phyloP scores from a whole-genome alignment of 2,797 vertebrate genomes.

The Sylvilagus floridanus region DNA sequence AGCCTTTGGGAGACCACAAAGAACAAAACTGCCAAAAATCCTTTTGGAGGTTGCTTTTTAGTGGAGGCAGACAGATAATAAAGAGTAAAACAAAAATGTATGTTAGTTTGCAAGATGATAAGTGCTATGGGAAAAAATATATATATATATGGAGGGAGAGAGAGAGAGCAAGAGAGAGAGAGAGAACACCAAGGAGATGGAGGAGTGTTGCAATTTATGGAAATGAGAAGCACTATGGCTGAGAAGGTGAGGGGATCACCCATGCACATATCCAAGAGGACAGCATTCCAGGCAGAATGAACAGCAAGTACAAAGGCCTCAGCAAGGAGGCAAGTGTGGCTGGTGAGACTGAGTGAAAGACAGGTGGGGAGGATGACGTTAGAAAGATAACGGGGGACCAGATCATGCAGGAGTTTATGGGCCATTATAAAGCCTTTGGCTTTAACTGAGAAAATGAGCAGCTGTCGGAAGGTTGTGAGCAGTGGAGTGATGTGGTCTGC shows the following conservation, averaged over 20 bases:
- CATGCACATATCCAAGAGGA: neutral
- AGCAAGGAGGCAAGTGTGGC: conserved; percentile 6
- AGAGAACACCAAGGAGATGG: conserved; percentile 5
- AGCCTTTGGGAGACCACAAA: neutral
- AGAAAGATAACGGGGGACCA: neutral
- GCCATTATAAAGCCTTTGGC: conserved; percentile 6
- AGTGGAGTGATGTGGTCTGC: neutral
- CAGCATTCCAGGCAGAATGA: neutral
- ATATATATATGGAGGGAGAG: too few species aligned
- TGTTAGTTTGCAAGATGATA: conserved; percentile 41
- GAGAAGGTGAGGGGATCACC: neutral
- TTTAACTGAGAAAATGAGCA: conserved; percentile 33
- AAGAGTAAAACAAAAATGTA: neutral
- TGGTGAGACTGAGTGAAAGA: neutral
- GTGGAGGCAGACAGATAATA: neutral
- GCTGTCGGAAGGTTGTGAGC: conserved; percentile 23
- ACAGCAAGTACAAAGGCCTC: neutral
- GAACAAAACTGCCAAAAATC: conserved; percentile 48
- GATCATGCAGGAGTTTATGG: neutral
- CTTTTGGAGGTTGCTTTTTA: conserved; percentile 48
- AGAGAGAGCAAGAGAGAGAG: too few species aligned
- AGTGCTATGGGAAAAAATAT: neutral
- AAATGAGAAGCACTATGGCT: neutral
- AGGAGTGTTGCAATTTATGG: conserved; percentile 3
- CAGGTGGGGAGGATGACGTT: neutral